Evolutionary conservation across 2,888 invertebrate species (phyloP).

Genomic region (Cephalotes varians): DNA sequence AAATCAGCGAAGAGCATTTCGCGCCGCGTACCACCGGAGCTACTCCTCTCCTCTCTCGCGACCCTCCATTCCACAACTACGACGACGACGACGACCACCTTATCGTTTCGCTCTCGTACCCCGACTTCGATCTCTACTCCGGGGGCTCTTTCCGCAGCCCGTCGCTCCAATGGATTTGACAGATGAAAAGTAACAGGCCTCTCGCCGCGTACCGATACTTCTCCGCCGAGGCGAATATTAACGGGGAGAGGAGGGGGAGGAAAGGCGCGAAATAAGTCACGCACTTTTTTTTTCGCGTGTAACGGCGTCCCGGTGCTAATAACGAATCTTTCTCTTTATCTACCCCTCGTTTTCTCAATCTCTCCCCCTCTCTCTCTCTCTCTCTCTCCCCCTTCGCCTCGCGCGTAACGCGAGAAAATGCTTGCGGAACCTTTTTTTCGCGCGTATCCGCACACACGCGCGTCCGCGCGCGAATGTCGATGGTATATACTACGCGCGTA

Average conservation of each 20-base stretch:
- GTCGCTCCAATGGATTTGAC: conserved; percentile 68
- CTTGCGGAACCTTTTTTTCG: conserved; percentile 15
- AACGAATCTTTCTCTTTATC: conserved; percentile 18
- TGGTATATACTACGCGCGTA: conserved; percentile 58
- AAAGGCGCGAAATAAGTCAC: conserved; percentile 40
- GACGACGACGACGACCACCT: conserved; percentile 49
- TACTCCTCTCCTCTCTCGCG: conserved; percentile 58
- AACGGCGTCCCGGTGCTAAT: conserved; percentile 33
- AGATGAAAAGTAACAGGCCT: conserved; percentile 72
- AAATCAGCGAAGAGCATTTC: conserved; percentile 85
- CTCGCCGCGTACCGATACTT: conserved; percentile 32
- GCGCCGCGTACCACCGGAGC: conserved; percentile 72
- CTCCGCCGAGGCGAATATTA: conserved; percentile 27
- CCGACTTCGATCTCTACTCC: conserved; percentile 60
- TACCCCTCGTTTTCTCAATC: not conserved
- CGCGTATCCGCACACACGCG: conserved; percentile 28
- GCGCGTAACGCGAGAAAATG: conserved; percentile 36
- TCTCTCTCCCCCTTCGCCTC: not conserved
- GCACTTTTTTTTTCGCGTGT: conserved; percentile 29
- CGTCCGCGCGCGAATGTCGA: conserved; percentile 57
- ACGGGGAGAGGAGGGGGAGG: not conserved
- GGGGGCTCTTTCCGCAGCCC: conserved; percentile 53
- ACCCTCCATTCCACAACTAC: conserved; percentile 62
- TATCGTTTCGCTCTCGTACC: conserved; percentile 54
- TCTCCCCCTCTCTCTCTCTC: not conserved